phyloP scores from a whole-genome alignment of 2,888 invertebrate genomes.

The Thera britannica region DNA sequence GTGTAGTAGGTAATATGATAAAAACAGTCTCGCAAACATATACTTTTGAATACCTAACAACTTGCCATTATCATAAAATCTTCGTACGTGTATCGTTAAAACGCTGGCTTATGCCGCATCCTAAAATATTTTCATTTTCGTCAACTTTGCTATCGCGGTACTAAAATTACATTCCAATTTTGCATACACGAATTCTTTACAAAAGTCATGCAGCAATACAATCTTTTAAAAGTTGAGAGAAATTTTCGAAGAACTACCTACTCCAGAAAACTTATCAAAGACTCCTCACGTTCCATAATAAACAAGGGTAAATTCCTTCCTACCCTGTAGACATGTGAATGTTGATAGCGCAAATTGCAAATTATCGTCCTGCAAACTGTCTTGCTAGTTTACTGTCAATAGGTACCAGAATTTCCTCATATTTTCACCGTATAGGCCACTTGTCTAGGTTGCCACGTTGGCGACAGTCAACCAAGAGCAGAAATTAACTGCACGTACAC shows the following conservation, averaged over 20 bases:
- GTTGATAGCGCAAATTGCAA: not conserved
- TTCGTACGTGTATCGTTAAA: conserved; percentile 32
- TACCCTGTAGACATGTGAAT: conserved; percentile 10
- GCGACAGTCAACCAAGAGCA: conserved; percentile 5
- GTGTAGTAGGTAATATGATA: not conserved
- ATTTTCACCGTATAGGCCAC: not conserved
- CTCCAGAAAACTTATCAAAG: conserved; percentile 50
- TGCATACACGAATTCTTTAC: conserved; percentile 47
- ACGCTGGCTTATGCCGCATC: conserved; percentile 25
- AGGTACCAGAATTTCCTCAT: too few relatives aligned
- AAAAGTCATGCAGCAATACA: not conserved
- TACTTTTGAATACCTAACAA: conserved; percentile 39
- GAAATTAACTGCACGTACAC: conserved; percentile 15
- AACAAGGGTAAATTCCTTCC: conserved; percentile 28
- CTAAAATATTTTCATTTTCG: conserved; percentile 32
- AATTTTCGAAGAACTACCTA: conserved; percentile 34
- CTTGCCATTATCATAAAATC: conserved; percentile 39
- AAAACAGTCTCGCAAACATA: conserved; percentile 35
- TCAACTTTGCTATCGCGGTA: conserved; percentile 22
- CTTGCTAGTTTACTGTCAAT: too few relatives aligned
- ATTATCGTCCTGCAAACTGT: too few relatives aligned
- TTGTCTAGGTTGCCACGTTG: conserved; percentile 2
- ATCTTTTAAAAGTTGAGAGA: not conserved
- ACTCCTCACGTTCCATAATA: conserved; percentile 36
- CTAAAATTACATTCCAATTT: conserved; percentile 57